These are phyloP conservation scores for Engystomops pustulosus DNA, from an alignment of 2,113 vertebrate species.

Conservation along the genomic window DNA sequence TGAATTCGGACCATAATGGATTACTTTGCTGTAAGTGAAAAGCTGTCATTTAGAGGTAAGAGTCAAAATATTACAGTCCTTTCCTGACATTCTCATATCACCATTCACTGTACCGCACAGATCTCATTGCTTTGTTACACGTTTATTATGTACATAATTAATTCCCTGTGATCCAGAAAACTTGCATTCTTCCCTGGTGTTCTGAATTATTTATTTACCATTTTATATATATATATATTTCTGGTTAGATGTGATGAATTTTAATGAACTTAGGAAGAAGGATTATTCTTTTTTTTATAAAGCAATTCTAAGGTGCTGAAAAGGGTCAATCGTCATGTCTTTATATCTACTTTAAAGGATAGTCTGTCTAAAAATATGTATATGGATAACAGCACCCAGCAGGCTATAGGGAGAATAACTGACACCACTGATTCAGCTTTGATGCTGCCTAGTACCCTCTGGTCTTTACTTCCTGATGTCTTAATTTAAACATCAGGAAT, in stretches of 20 bases:
- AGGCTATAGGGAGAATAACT: too few species aligned
- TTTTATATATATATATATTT: constrained; percentile 48
- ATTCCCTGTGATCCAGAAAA: constrained; percentile 48
- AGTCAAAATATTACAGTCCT: constrained; percentile 16
- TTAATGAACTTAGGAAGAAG: constrained; percentile 29
- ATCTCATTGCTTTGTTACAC: constrained; percentile 36
- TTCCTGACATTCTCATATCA: constrained; percentile 28
- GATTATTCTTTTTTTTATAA: neutral
- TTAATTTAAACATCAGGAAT: too few species aligned
- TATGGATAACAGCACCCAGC: too few species aligned
- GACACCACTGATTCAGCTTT: too few species aligned
- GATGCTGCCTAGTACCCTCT: too few species aligned
- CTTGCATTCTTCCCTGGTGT: constrained; percentile 36
- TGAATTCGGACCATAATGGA: neutral
- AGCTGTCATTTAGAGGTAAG: neutral
- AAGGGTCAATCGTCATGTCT: neutral
- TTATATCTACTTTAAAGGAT: neutral
- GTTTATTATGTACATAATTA: constrained; percentile 53
- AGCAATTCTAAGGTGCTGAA: neutral
- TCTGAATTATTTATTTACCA: constrained; percentile 49
- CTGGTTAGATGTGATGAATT: constrained; percentile 40
- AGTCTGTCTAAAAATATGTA: too few species aligned
- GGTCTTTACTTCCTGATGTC: too few species aligned
- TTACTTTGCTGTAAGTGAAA: neutral
- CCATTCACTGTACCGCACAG: constrained; percentile 24